Base-by-base conservation (phyloP, 2,888 invertebrate genomes). In the Cephus rjabovi region DNA sequence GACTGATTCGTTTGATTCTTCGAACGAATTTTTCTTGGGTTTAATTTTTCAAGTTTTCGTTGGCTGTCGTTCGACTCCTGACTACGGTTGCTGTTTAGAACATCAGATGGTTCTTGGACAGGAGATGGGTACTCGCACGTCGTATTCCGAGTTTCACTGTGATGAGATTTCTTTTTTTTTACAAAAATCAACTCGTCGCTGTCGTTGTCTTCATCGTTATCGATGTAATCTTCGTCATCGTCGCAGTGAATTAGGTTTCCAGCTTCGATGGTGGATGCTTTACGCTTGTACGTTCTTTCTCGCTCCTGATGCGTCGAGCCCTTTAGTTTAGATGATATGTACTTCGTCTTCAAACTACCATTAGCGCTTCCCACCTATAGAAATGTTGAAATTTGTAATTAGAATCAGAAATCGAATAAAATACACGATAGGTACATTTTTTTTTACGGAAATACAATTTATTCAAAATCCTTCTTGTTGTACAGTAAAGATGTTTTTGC, bases 321-420 rank as follows among this genome's bases (percentile, higher is more conserved):
- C 6, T 56, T 56, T 56, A 9, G 56, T 23, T 56, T 56, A 56
- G 56, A 23, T 56, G 56, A 56, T 1, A 23, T 0, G 56, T 23
- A 23, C 56, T 56, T 56, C 56, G 56, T 56, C 56, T 87, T 85
- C 84, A 79, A 80, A 81, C 84, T 86, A 82, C 79, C 78, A 78
- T 83, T 86, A 80, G 81, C 80, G 77, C 75, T 80, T 69, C 82
- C 85, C 81, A 88, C 86, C 90, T 90, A 87, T 30, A 82, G 82
- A 85, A 88, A 88, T 69, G 79, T 82, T 83, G 80, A 85, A 87
- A 86, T 79, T 79, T 84, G 83, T 23, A 86, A 82, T 86, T 83
- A 86, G 84, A 87, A 85, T 33, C 71, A 71, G 12, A 71, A 71
- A 56, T 15, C 33, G 15, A 71, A 71, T 33, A 31, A 71, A 71